Percentiles rank a stretch among this genome's conserved stretches.
Conservation (phyloP, 2,113 vertebrate genomes). For the Mormoops blainvillei region DNA sequence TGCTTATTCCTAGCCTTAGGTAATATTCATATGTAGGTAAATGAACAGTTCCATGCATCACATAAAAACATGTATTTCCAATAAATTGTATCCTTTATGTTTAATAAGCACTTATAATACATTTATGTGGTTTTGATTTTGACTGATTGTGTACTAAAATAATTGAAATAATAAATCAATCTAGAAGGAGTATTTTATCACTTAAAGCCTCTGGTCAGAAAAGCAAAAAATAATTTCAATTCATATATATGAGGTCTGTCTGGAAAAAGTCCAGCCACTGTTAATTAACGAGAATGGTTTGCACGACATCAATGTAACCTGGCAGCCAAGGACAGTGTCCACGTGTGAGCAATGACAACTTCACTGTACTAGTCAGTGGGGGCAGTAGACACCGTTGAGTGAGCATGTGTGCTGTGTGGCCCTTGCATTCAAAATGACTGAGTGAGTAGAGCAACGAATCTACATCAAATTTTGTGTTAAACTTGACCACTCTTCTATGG, state of each 20-base stretch:
- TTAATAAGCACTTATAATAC: constrained; percentile 1
- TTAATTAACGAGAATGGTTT: too few species aligned
- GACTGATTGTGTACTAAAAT: neutral
- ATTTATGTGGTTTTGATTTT: constrained; percentile 1
- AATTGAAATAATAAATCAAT: neutral
- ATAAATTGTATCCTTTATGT: constrained; percentile 37
- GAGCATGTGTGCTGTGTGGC: too few species aligned
- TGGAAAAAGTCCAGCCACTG: too few species aligned
- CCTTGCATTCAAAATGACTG: too few species aligned
- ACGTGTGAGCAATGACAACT: too few species aligned
- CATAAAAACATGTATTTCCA: constrained; percentile 11
- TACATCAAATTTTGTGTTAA: too few species aligned
- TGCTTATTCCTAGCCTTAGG: constrained; percentile 28
- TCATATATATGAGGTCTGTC: neutral
- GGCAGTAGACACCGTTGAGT: too few species aligned
- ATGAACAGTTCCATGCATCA: neutral
- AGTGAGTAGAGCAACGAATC: too few species aligned
- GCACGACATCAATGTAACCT: too few species aligned
- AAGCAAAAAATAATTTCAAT: constrained; percentile 20
- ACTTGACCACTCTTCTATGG: too few species aligned
- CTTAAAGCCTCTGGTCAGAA: constrained; percentile 32
- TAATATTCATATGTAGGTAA: neutral
- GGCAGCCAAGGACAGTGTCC: too few species aligned
- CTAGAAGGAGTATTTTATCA: constrained; percentile 12
- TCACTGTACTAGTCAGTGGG: too few species aligned